Percentiles rank a stretch among this genome's conserved stretches.
Evolutionary conservation across 2,888 invertebrate genomes (phyloP).

Genomic region (Hydroisotoma schaefferi): DNA sequence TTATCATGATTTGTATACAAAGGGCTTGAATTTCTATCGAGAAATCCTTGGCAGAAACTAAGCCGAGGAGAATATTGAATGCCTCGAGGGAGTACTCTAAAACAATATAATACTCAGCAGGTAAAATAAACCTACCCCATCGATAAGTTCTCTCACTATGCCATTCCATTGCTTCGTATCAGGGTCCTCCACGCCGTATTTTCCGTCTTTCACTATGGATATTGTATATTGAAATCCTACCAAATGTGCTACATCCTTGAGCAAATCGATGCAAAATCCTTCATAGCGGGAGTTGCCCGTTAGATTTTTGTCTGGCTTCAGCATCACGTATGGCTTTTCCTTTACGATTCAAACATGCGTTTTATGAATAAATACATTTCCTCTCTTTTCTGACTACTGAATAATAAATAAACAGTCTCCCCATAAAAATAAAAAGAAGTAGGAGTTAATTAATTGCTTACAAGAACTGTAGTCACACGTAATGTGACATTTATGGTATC

Average conservation of each 20-base stretch:
- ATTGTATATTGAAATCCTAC: constrained; percentile 86
- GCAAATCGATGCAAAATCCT: constrained; percentile 86
- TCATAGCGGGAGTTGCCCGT: constrained; percentile 84
- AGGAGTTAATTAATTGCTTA: constrained; percentile 53
- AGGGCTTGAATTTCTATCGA: no score
- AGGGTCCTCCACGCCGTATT: constrained; percentile 85
- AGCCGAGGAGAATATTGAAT: no score
- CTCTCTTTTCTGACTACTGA: neutral
- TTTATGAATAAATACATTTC: constrained; percentile 15
- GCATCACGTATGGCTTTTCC: constrained; percentile 91
- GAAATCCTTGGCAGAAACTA: no score
- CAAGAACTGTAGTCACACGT: constrained; percentile 72
- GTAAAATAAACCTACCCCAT: constrained; percentile 48
- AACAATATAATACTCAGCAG: no score
- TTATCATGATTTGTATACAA: no score
- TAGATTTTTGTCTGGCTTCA: constrained; percentile 75
- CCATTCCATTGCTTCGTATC: constrained; percentile 88
- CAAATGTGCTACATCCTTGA: constrained; percentile 74
- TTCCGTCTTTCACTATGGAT: constrained; percentile 76
- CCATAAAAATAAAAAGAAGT: neutral
- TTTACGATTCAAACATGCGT: constrained; percentile 53
- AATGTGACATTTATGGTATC: constrained; percentile 69
- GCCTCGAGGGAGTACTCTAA: no score
- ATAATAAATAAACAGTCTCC: neutral
- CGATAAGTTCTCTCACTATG: constrained; percentile 76